Conservation (phyloP, 2,888 invertebrate species). For the Drosophila mettleri region DNA sequence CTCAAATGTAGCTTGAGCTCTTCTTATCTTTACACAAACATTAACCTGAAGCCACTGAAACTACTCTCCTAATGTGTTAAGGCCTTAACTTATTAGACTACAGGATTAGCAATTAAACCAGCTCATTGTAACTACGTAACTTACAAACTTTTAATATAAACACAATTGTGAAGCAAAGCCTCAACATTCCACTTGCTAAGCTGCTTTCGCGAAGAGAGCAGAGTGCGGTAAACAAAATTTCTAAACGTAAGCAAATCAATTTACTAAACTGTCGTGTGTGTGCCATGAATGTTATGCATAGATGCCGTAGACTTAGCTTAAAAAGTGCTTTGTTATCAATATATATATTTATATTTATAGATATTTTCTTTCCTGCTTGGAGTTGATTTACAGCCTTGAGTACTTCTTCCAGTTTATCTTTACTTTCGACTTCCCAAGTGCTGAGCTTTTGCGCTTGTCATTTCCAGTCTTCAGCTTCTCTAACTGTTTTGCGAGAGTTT, state of each 20-base stretch:
- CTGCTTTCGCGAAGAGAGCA: conserved; percentile 32
- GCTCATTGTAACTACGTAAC: conserved; percentile 4
- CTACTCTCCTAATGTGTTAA: conserved; percentile 10
- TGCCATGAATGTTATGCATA: conserved; percentile 15
- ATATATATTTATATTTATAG: not conserved
- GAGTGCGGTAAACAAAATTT: conserved; percentile 73
- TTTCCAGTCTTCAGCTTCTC: conserved; percentile 1
- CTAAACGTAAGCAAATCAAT: conserved; percentile 66
- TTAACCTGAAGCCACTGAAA: conserved; percentile 33
- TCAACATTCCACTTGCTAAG: conserved; percentile 26
- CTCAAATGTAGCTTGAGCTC: conserved; percentile 54
- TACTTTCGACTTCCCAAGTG: not conserved
- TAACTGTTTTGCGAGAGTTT: conserved; percentile 26
- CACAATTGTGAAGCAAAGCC: conserved; percentile 13
- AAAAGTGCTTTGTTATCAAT: not conserved
- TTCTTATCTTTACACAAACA: conserved; percentile 39
- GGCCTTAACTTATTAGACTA: conserved; percentile 39
- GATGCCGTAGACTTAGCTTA: conserved; percentile 7
- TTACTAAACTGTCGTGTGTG: conserved; percentile 27
- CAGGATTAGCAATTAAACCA: conserved; percentile 64
- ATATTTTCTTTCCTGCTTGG: not conserved
- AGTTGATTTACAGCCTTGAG: not conserved
- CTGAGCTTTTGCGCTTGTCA: conserved; percentile 12
- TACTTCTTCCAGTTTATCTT: not conserved
- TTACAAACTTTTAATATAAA: not conserved